Base-by-base conservation (phyloP, 2,888 invertebrate species). In the Heliconius ethilla region DNA sequence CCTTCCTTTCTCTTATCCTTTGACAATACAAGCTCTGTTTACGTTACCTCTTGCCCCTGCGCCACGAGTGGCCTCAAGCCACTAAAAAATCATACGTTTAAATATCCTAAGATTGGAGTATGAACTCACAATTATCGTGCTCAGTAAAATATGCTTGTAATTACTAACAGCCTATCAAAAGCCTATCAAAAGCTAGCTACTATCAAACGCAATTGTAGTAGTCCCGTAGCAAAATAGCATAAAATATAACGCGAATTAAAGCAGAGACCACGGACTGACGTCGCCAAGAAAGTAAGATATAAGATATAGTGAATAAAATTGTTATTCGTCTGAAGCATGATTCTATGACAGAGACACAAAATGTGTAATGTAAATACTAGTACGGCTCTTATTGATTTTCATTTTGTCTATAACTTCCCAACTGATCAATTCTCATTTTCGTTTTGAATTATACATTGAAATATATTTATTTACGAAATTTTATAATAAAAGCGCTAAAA, bases 271-370 rank as follows among this genome's bases (percentile, higher is more conserved):
- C 6, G 67, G n/a, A 40, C 7, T 67, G 67, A 67, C 40, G 67
- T 40, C 67, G 25, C 37, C n/a, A 25, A 67, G 67, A 40, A 40
- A 67, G 25, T 37, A 67, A 67, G 51, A 18, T 51, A 51, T 51
- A 51, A 59, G 22, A 63, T 27, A 22, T 22, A 66, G 27, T 22
- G 18, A 33, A 33, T 67, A 40, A 13, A 37, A 37, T n/a, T 22
- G 25, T 37, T 67, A 67, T n/a, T n/a, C n/a, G 62, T n/a, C 67
- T 67, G 22, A 37, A 25, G 40, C 67, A 40, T n/a, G 37, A 25
- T 9, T 67, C 40, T 25, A 45, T 25, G 40, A 40, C 40, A 69
- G 37, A 67, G 69, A 69, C 69, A 69, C 69, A 25, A 69, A 25
- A 13, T 13, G 13, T 22, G 40, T 40, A 40, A 45, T 69, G 40